These are phyloP conservation scores for Cephus sareptanus DNA, from an alignment of 2,888 invertebrate genomes.

Conservation along the genomic window DNA sequence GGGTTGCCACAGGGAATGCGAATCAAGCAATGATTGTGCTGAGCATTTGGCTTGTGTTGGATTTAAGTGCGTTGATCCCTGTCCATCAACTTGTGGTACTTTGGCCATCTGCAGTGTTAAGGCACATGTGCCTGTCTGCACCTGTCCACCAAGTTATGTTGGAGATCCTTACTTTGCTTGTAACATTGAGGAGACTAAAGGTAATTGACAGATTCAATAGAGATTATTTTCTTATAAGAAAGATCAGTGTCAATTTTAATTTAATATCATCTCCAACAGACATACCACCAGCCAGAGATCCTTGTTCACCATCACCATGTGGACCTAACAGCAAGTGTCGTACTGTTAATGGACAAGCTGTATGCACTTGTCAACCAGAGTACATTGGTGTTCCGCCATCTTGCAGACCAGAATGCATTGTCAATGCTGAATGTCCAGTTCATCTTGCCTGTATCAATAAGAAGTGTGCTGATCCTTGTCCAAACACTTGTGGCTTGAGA, in stretches of 20 bases:
- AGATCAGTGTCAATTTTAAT: neutral
- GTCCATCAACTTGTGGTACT: slow-evolving; percentile 84
- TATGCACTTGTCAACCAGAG: slow-evolving; percentile 85
- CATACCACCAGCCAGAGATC: slow-evolving; percentile 69
- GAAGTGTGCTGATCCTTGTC: slow-evolving; percentile 89
- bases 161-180: slow-evolving; percentile 83
- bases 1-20: slow-evolving; percentile 83
- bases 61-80: slow-evolving; percentile 87
- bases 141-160: slow-evolving; percentile 79
- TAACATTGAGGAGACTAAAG: slow-evolving; percentile 37
- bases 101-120: slow-evolving; percentile 83
- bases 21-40: slow-evolving; percentile 81
- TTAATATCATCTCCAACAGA: slow-evolving; percentile 4
- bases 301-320: slow-evolving; percentile 87
- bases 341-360: slow-evolving; percentile 80
- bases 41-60: slow-evolving; percentile 80
- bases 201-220: slow-evolving; percentile 23
- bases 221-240: neutral
- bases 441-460: slow-evolving; percentile 87
- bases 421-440: slow-evolving; percentile 86
- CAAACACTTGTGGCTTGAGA: slow-evolving; percentile 86
- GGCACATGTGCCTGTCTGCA: slow-evolving; percentile 83
- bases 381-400: slow-evolving; percentile 83
- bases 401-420: slow-evolving; percentile 87
- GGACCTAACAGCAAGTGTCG: slow-evolving; percentile 90